Base-by-base conservation (phyloP, 92 coral and sea anemone genomes). In the Porites evermanni region DNA sequence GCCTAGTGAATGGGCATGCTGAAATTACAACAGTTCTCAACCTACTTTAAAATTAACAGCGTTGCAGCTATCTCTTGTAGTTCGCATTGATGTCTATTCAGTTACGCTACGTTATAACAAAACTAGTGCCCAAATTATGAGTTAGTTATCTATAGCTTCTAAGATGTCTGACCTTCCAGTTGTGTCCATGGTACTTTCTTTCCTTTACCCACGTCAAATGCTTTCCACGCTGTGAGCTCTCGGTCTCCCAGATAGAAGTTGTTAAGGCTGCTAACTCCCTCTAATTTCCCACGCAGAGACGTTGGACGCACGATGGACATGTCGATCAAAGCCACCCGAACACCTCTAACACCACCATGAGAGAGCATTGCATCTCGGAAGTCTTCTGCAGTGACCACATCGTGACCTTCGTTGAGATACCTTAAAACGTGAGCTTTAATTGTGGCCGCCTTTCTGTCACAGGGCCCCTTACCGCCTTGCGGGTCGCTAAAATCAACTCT, bases 181-280 rank as follows among this genome's bases (percentile, higher is more conserved):
- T 74, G 18, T 13, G 89, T 64, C 90, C 86, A 79, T 44, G 83
- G 84, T 4, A 89, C 73, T 12, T 10, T 74, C 83, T 87, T 91
- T 68, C 94, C 94, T 63, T 63, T 61, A 32, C 92, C 94, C 53
- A 91, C 81, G 50, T 82, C 80, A 74, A 63, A 91, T 23, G 94
- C 94, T 64, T 61, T 81, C 94, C 94, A 91, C 19, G 53, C 85
- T 9, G 78, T 82, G 0, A 91, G 47, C 7, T 58, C 72, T 71
- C 78, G 80, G 17, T 74, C 78, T 47, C 60, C 65, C 44, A 65
- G 88, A 72, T 16, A 20, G 81, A 91, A 91, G 91, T 88, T 88
- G 56, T 88, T 88, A 6, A 83, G 72, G 21, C 26, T 61, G 74
- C 92, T 91, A 47, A 83, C 79, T 13, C 88, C 92, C 17, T 75